Percentiles rank a stretch among this genome's conserved stretches.
Conservation (phyloP, 2,113 vertebrate genomes). For the Rhizomys pruinosus region DNA sequence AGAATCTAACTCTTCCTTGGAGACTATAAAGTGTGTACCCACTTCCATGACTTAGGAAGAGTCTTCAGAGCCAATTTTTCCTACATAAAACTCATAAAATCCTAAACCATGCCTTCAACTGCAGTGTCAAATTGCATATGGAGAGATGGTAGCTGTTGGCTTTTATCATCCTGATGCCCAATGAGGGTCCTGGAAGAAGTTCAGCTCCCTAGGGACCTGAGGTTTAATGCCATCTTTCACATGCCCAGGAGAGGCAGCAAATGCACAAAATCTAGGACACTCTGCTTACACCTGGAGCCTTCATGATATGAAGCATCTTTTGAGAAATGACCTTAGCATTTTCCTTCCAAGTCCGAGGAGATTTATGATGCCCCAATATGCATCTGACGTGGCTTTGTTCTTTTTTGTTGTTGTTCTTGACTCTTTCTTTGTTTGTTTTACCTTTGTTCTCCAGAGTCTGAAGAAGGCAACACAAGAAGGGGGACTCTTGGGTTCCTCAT, state of each 20-base stretch:
- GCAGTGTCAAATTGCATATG: not conserved
- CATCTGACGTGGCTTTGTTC: too few species aligned
- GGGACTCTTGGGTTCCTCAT: not conserved
- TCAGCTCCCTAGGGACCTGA: not conserved
- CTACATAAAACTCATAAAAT: not conserved
- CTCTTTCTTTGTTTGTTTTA: not conserved
- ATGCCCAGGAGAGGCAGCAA: not conserved
- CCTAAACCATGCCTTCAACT: not conserved
- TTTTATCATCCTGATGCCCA: slow-evolving; percentile 15
- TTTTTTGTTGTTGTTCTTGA: too few species aligned
- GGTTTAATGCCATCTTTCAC: not conserved
- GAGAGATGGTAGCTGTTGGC: slow-evolving; percentile 24
- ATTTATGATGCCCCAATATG: not conserved
- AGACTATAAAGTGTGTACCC: not conserved
- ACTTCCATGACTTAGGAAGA: not conserved
- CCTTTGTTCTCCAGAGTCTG: not conserved
- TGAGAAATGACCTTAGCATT: not conserved
- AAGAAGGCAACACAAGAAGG: not conserved
- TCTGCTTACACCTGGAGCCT: not conserved
- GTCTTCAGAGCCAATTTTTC: not conserved
- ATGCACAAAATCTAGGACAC: not conserved
- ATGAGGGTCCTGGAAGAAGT: not conserved
- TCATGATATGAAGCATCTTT: not conserved
- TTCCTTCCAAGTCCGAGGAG: not conserved
- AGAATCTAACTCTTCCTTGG: not conserved